Base-by-base conservation (phyloP, 2,888 invertebrate species). In the Ennomos fuscantarius region DNA sequence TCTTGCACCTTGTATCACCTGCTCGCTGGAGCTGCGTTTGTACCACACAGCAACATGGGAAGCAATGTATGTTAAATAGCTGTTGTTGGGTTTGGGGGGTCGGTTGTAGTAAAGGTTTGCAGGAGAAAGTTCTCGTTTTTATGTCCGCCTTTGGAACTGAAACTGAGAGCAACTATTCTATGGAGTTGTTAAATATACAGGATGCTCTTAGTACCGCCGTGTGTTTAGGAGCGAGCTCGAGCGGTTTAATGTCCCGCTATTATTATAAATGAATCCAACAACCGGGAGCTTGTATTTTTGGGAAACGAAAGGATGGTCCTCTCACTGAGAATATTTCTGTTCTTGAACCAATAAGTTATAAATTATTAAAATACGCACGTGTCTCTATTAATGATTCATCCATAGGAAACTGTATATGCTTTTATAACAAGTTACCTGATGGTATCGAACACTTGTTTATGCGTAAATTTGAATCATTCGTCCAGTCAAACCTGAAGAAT, bases 21-120 rank as follows among this genome's bases (percentile, higher is more conserved):
- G 64, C 58, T 57, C 12, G 40, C 32, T 43, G 36, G 59, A 10
- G 31, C 51, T 3, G 32, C n/a, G 36, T 13, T 36, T 51, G 47
- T 54, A 46, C 45, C 46, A 52, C 13, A 49, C 55, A 56, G 51
- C 52, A 42, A 64, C 62, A 52, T 31, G 48, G 56, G 33, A 58
- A 51, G 74, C 75, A 66, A 70, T 77, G 79, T 68, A 73, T 65
- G 60, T 55, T 37, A 65, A 57, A 49, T 49, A 40, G 42, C 45
- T 35, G 45, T 52, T 55, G 31, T 65, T 67, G 52, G 55, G 60
- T 45, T 46, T 9, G 13, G 55, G 59, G 65, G 58, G 57, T 5
- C 51, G 60, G 55, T 62, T 69, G 66, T 62, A 62, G 66, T 65
- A 42, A 40, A 43, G 47, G 65, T 55, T 56, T 69, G 68, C 68